Evolutionary conservation across 1,140 invertebrate genomes (phyloP).

Genomic region (Atta colombica): DNA sequence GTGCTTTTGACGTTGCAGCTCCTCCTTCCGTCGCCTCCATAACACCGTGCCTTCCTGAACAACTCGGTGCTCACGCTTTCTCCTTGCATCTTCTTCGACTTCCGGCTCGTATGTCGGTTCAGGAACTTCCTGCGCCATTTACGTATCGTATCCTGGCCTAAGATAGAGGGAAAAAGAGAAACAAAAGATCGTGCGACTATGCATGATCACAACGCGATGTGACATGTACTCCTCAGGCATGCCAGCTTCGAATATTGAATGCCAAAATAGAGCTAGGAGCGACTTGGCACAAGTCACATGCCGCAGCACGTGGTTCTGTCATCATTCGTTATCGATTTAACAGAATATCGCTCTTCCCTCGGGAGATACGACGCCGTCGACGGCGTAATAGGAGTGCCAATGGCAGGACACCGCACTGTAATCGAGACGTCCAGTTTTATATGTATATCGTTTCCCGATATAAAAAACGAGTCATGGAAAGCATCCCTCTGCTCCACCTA

Average conservation of each 20-base stretch:
- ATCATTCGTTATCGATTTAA: slow-evolving; percentile 72
- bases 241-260: slow-evolving; percentile 43
- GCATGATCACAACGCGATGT: not conserved
- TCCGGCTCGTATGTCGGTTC: slow-evolving; percentile 82
- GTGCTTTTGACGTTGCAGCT: slow-evolving; percentile 82
- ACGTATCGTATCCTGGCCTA: slow-evolving; percentile 16
- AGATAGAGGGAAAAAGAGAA: not conserved
- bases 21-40: slow-evolving; percentile 82
- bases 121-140: slow-evolving; percentile 78
- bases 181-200: not conserved
- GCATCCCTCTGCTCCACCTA: not conserved
- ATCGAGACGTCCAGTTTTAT: slow-evolving; percentile 60
- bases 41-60: slow-evolving; percentile 80
- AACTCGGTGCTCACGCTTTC: slow-evolving; percentile 78
- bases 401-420: slow-evolving; percentile 45
- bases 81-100: slow-evolving; percentile 77
- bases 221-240: not conserved
- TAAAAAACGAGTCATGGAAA: slow-evolving; percentile 32
- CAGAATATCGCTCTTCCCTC: slow-evolving; percentile 56
- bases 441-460: slow-evolving; percentile 64
- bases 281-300: slow-evolving; percentile 39
- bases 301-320: slow-evolving; percentile 42
- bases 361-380: slow-evolving; percentile 19
- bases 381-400: slow-evolving; percentile 46
- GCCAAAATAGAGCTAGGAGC: slow-evolving; percentile 5